Evolutionary conservation across 1,140 invertebrate genomes (phyloP).

Genomic region (Leptinotarsa texana): DNA sequence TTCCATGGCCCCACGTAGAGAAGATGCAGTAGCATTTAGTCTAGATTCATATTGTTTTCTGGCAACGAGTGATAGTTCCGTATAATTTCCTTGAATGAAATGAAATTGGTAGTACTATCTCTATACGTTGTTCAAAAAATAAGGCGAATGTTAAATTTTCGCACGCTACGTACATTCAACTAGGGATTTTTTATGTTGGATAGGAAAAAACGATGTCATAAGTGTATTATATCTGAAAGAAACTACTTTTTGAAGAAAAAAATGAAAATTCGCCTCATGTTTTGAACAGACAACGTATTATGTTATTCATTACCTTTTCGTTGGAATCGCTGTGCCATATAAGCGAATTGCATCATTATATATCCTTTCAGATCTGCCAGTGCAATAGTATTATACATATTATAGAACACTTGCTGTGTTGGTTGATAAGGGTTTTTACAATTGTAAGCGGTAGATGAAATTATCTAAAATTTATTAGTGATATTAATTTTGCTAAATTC

Average conservation of each 20-base stretch:
- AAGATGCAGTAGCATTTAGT: slow-evolving; percentile 61
- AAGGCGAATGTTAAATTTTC: too few relatives aligned
- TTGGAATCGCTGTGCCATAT: slow-evolving; percentile 73
- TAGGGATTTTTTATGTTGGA: too few relatives aligned
- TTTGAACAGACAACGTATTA: not conserved
- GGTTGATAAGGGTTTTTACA: slow-evolving; percentile 72
- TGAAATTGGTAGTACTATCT: not conserved
- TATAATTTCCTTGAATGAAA: slow-evolving; percentile 58
- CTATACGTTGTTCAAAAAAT: too few relatives aligned
- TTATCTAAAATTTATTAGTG: slow-evolving; percentile 3
- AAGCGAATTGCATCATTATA: slow-evolving; percentile 83
- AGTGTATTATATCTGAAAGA: too few relatives aligned
- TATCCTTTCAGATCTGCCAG: slow-evolving; percentile 80
- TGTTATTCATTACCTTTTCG: slow-evolving; percentile 64
- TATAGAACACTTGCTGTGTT: slow-evolving; percentile 75
- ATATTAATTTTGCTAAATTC: not conserved
- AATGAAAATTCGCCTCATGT: too few relatives aligned
- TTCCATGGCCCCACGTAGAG: slow-evolving; percentile 33
- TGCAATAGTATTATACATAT: slow-evolving; percentile 76
- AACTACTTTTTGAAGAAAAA: too few relatives aligned
- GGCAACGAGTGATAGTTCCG: slow-evolving; percentile 64
- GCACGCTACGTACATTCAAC: too few relatives aligned
- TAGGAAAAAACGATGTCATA: too few relatives aligned
- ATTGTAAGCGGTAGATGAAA: slow-evolving; percentile 56
- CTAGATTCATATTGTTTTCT: slow-evolving; percentile 65